Conservation (phyloP, 2,797 vertebrate species). For the Melanotaenia trifasciata region DNA sequence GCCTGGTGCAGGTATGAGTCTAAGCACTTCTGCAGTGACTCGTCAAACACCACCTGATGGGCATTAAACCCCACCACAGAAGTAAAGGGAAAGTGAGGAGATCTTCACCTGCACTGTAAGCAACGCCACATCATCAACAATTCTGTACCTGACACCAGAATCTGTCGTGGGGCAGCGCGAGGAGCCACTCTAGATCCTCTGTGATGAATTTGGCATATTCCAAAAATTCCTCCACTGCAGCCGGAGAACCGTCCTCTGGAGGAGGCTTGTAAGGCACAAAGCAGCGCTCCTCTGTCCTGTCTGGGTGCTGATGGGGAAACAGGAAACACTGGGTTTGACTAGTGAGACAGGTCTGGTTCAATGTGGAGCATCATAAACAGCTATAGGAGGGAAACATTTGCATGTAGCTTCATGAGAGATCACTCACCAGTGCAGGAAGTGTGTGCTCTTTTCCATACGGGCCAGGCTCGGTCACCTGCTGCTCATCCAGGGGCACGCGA, state of each 20-base stretch:
- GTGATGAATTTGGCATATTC: constrained; percentile 90
- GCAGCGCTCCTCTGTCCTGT: constrained; percentile 88
- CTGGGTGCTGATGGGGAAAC: constrained; percentile 86
- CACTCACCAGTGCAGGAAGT: constrained; percentile 90
- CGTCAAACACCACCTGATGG: constrained; percentile 92
- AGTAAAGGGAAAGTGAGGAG: not conserved
- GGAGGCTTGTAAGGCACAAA: constrained; percentile 92
- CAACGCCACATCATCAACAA: too few species aligned
- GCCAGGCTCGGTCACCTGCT: constrained; percentile 85
- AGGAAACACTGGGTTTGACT: not conserved
- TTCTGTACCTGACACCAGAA: constrained; percentile 96
- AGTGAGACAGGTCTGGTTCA: too few species aligned
- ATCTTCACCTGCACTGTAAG: not conserved
- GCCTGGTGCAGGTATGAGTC: constrained; percentile 91
- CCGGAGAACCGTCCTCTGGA: constrained; percentile 82
- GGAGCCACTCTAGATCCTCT: constrained; percentile 94
- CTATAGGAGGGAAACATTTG: not conserved
- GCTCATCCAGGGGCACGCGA: constrained; percentile 88
- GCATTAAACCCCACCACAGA: not conserved
- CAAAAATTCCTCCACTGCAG: constrained; percentile 91
- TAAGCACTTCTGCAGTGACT: constrained; percentile 92
- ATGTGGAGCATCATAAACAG: not conserved
- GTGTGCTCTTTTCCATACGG: constrained; percentile 83
- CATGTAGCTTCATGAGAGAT: constrained; percentile 12
- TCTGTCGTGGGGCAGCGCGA: constrained; percentile 92